Evolutionary conservation across 1,140 invertebrate genomes (phyloP).

Genomic region (Armadillidium nasatum): DNA sequence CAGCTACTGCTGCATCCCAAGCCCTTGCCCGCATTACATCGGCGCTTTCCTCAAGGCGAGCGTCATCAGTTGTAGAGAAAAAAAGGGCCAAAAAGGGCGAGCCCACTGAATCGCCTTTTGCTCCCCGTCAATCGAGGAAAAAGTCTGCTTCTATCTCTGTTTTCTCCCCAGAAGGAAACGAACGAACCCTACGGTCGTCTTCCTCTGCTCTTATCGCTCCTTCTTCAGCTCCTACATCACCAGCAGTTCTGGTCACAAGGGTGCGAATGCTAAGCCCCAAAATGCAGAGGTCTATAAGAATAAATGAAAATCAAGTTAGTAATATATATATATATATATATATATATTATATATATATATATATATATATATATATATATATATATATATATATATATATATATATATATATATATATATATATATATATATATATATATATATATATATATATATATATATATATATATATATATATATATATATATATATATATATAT

Average conservation of each 20-base stretch:
- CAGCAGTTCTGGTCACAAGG: constrained; percentile 23
- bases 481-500: constrained; percentile 5
- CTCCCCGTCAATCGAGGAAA: constrained; percentile 7
- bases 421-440: constrained; percentile 27
- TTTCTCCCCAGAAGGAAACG: constrained; percentile 18
- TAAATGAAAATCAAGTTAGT: constrained; percentile 60
- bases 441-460: too few relatives aligned
- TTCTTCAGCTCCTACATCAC: constrained; percentile 25
- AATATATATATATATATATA: not conserved
- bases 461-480: not conserved
- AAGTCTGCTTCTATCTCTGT: constrained; percentile 24
- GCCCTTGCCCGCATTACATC: constrained; percentile 20
- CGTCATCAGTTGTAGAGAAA: not conserved
- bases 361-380: not conserved
- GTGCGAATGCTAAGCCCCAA: constrained; percentile 66
- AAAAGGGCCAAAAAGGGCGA: not conserved
- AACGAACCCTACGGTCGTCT: constrained; percentile 9
- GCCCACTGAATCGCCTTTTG: not conserved
- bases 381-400: constrained; percentile 17
- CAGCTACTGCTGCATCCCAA: constrained; percentile 26
- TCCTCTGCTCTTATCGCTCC: constrained; percentile 25
- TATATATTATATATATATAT: not conserved
- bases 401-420: constrained; percentile 32
- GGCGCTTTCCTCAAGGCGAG: constrained; percentile 16
- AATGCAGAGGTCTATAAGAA: constrained; percentile 74